Evolutionary conservation across 2,888 invertebrate species (phyloP).

Genomic region (Caenorhabditis sinica): DNA sequence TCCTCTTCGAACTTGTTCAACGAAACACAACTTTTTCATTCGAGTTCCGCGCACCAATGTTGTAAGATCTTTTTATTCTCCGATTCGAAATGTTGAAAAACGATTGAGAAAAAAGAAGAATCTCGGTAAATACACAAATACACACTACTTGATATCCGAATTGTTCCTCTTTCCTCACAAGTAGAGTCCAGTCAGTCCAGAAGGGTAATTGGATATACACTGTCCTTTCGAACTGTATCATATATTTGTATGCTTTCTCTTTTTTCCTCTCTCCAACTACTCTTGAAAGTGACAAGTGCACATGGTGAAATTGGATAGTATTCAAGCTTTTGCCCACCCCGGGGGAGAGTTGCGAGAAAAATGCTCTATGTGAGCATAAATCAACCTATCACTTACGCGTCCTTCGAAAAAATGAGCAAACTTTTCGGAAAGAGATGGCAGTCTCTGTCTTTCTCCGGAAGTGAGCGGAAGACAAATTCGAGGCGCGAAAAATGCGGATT

Average conservation of each 20-base stretch:
- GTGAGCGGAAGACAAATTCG: background rate
- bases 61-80: slow-evolving; percentile 6
- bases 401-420: slow-evolving; percentile 2
- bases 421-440: slow-evolving; percentile 4
- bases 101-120: background rate
- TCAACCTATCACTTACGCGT: slow-evolving; percentile 52
- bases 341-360: background rate
- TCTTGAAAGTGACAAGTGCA: slow-evolving; percentile 55
- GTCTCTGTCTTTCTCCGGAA: background rate
- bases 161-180: slow-evolving; percentile 9
- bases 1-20: slow-evolving; percentile 2
- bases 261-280: background rate
- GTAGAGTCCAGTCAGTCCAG: slow-evolving; percentile 14
- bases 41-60: background rate
- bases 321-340: slow-evolving; percentile 32
- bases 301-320: slow-evolving; percentile 48
- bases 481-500: slow-evolving; percentile 50
- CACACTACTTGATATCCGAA: slow-evolving; percentile 7
- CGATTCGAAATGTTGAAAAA: slow-evolving; percentile 15
- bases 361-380: slow-evolving; percentile 16
- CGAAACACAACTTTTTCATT: slow-evolving; percentile 19
- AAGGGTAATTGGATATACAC: slow-evolving; percentile 28
- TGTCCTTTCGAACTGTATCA: slow-evolving; percentile 32
- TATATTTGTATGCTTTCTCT: background rate
- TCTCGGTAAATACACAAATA: slow-evolving; percentile 12